Evolutionary conservation across 1,140 invertebrate genomes (phyloP), one percentile per base, ranked within the genome.

Genomic region (Heterodera schachtii): DNA sequence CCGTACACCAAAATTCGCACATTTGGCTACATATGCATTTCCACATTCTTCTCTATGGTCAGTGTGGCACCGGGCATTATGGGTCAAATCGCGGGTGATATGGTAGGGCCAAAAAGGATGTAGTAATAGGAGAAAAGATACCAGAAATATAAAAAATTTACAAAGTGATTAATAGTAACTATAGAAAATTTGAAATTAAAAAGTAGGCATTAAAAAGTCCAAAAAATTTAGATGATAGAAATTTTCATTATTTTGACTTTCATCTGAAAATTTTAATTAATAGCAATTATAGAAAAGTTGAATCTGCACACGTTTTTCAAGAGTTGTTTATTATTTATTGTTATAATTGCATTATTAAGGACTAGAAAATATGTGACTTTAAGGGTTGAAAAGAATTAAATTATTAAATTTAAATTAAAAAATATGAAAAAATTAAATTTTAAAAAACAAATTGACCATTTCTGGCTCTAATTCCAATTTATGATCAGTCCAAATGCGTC

Each of bases 1-100:
- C n/a, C n/a, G n/a, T 99, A 91, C 6, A 98, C 96, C 11, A 99
- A 91, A 82, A 99, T 96, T 0, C 97, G 96, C 84, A 99, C 95
- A 91, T 96, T 97, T 3, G 97, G 96, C 73, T 94, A 94, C 90
- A 99, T 98, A 91, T 98, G 95, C 88, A 99, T 92, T 3, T 94
- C 93, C 2, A 97, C 96, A 7, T 96, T 96, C 4, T 96, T 94
- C 79, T 93, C 93, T 80, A 99, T 95, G 0, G 93, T 94, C 3
- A 99, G 90, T 3, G 94, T 95, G 0, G 93, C 91, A 16, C 90
- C 94, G 0, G 97, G 96, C 96, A 99, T 98, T 0, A 99, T 93
- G 0, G n/a, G 97, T 99, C 4, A 99, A 93, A 90, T 99, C 98
- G 49, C 84, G 75, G 7, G 81, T 86, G 60, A 89, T 90, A 11